These are phyloP conservation scores for Margarornis squamiger DNA, from an alignment of 2,797 vertebrate genomes.

Conservation along the genomic window DNA sequence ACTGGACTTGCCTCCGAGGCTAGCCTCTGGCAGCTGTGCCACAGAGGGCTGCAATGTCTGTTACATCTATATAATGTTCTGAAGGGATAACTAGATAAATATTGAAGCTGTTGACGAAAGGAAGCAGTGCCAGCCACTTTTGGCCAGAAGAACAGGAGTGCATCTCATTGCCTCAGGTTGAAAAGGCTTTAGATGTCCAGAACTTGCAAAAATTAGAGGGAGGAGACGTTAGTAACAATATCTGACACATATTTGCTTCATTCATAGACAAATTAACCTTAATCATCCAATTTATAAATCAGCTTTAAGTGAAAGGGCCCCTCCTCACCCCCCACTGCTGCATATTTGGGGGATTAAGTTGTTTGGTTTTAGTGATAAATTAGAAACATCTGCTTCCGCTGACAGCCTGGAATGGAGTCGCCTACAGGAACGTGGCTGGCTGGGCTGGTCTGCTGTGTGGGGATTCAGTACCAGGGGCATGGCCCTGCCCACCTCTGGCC, in stretches of 20 bases:
- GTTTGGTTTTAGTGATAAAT: slow-evolving; percentile 56
- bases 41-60: neutral
- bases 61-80: neutral
- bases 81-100: neutral
- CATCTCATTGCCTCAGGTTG: neutral
- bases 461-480: neutral
- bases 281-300: slow-evolving; percentile 46
- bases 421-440: neutral
- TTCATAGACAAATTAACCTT: slow-evolving; percentile 35
- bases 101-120: neutral
- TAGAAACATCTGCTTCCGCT: slow-evolving; percentile 49
- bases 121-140: neutral
- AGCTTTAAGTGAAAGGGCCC: slow-evolving; percentile 19
- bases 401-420: neutral
- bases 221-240: neutral
- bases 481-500: neutral
- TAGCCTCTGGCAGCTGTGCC: neutral
- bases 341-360: slow-evolving; percentile 65
- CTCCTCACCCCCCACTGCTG: slow-evolving; percentile 5
- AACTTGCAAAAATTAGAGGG: neutral
- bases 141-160: neutral
- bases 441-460: accelerated
- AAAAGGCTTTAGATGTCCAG: neutral
- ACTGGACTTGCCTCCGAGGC: neutral
- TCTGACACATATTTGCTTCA: slow-evolving; percentile 12